phyloP scores from a whole-genome alignment of 1,140 invertebrate species.

The Andricus grossulariae region DNA sequence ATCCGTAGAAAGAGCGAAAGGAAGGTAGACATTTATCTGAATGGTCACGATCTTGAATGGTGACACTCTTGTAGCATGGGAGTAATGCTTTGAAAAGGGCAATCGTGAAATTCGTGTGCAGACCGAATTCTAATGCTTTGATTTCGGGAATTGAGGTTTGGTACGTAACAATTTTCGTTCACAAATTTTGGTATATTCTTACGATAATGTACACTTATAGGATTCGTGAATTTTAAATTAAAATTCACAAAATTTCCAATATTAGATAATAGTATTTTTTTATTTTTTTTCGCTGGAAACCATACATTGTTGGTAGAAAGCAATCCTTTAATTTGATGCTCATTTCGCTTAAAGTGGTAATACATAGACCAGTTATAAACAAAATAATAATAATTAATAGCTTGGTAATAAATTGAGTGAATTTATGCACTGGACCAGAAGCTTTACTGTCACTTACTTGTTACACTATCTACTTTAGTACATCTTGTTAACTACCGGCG shows the following conservation, averaged over 20 bases:
- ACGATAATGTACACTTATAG: no score
- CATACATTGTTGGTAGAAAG: background rate
- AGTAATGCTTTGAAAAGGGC: background rate
- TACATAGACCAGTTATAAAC: background rate
- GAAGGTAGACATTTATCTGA: conserved; percentile 7
- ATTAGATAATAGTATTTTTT: no score
- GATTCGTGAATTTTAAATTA: no score
- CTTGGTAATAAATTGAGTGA: background rate
- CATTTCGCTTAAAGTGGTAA: background rate
- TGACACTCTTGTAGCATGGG: background rate
- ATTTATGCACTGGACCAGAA: conserved; percentile 15
- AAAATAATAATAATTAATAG: background rate
- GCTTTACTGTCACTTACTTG: background rate
- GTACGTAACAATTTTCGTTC: no score
- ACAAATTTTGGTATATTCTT: no score
- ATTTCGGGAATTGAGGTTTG: background rate
- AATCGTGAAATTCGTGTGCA: background rate
- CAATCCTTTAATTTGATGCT: background rate
- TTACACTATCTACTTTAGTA: conserved; percentile 9
- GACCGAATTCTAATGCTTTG: background rate
- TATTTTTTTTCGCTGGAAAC: background rate
- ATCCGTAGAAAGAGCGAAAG: background rate
- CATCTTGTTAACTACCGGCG: conserved; percentile 22
- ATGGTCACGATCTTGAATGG: conserved; percentile 22
- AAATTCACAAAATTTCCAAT: no score